A percentile compares a stretch with the other conserved stretches of the same genome.
phyloP scores from a whole-genome alignment of 2,797 vertebrate genomes.

The Aplochiton taeniatus region DNA sequence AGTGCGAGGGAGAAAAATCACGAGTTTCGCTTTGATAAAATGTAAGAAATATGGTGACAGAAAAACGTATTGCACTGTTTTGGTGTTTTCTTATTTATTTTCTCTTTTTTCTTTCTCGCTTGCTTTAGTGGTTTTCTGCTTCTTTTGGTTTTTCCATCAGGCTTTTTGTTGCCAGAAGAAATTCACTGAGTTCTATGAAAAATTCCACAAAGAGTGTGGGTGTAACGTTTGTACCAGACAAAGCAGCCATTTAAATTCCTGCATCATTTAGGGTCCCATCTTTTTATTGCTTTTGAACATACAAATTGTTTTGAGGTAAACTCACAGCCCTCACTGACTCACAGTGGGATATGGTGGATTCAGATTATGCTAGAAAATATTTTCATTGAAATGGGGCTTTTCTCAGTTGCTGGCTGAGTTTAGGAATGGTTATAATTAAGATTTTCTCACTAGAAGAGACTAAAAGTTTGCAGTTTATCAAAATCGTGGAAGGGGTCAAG shows the following conservation, averaged over 20 bases:
- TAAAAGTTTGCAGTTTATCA: no score
- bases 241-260: no score
- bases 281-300: no score
- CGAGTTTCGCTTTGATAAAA: constrained; percentile 6
- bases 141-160: neutral
- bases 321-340: neutral
- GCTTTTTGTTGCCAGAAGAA: neutral
- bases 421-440: no score
- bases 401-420: neutral
- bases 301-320: no score
- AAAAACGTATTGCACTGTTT: neutral
- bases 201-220: no score
- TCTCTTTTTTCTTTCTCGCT: neutral
- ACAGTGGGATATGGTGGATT: neutral
- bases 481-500: no score
- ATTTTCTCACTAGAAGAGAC: no score
- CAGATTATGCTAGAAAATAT: neutral
- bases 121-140: neutral
- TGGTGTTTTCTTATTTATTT: neutral
- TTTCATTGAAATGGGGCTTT: neutral
- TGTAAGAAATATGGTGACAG: constrained; percentile 8
- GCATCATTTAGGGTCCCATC: no score
- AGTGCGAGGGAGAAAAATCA: constrained; percentile 13
- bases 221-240: no score
- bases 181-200: no score